Conservation (phyloP, 2,113 vertebrate genomes). For the Ochotona princeps region DNA sequence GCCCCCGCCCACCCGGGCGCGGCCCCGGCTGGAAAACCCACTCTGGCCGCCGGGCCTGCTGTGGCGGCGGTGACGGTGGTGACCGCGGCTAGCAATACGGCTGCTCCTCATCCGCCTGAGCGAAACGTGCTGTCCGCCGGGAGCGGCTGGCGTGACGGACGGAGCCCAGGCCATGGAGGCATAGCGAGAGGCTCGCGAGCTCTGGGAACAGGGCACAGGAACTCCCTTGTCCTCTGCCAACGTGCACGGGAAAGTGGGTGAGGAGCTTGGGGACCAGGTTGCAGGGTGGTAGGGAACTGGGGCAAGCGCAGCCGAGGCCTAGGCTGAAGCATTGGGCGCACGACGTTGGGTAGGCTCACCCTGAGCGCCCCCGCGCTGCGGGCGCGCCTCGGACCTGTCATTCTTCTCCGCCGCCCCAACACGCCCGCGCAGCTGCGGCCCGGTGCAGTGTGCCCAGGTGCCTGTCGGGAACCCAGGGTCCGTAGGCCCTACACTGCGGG, state of each 20-base stretch:
- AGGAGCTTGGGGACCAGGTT: slow-evolving; percentile 22
- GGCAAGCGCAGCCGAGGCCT: slow-evolving; percentile 65
- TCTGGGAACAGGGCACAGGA: slow-evolving; percentile 20
- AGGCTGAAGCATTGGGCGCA: background rate
- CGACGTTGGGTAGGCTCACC: background rate
- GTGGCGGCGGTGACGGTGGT: background rate
- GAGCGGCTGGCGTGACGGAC: slow-evolving; percentile 28
- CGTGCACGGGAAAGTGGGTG: slow-evolving; percentile 32
- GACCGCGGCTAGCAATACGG: background rate
- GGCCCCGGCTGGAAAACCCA: slow-evolving; percentile 60
- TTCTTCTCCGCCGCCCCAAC: background rate
- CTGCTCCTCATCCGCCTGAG: background rate
- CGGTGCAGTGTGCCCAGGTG: background rate
- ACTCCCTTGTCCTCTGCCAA: background rate
- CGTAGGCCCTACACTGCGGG: background rate
- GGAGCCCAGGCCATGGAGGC: background rate
- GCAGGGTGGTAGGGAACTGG: background rate
- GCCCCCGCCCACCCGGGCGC: slow-evolving; percentile 71
- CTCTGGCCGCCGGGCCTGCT: background rate
- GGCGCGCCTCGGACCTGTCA: slow-evolving; percentile 72
- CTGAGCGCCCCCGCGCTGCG: background rate
- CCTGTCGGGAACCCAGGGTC: background rate
- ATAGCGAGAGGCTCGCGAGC: background rate
- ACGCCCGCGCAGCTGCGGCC: background rate
- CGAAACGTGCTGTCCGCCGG: slow-evolving; percentile 61